Evolutionary conservation across 2,888 invertebrate genomes (phyloP), one percentile per base, ranked within the genome.

Genomic region (Lucinisca nassula): DNA sequence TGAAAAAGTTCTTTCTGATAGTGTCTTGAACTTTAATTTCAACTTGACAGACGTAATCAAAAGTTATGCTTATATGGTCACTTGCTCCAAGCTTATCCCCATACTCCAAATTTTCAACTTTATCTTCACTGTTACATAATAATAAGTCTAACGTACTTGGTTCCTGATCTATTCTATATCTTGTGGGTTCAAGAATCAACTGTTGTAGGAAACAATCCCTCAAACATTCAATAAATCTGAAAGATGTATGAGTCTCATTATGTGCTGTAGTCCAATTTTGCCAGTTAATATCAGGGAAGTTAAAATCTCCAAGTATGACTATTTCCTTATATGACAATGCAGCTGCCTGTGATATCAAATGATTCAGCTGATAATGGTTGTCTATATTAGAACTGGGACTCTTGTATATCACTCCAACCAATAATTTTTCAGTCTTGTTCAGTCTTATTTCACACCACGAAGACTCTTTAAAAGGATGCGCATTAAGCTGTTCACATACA

Each of bases 271-370:
- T 38, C 79, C 79, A 79, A 3, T 6, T 40, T 12, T 40, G 27
- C 79, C 79, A 79, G 49, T 79, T 45, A 3, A 79, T 72, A 4
- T 61, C 79, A 27, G 79, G 79, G 32, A 79, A 79, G 35, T 79
- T 79, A 72, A 79, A 78, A 51, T 80, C 80, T 35, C 80, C 80
- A 10, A 80, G 37, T 45, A 80, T 51, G 3, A 80, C 24, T 12
- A 37, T 27, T 8, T 80, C 40, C 24, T 80, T 72, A 67, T 32
- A 67, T 10, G 21, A 27, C 17, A n/a, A 73, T 72, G 35, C 38
- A 6, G n/a, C 21, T 24, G 58, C 79, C 27, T 67, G 37, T 67
- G 35, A 40, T 24, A 78, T 37, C 55, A 78, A 37, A n/a, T 38
- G 35, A n/a, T 37, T 27, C 30, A 79, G 51, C 37, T n/a, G 14